phyloP scores from a whole-genome alignment of 2,113 vertebrate species.

The Lampris incognitus region DNA sequence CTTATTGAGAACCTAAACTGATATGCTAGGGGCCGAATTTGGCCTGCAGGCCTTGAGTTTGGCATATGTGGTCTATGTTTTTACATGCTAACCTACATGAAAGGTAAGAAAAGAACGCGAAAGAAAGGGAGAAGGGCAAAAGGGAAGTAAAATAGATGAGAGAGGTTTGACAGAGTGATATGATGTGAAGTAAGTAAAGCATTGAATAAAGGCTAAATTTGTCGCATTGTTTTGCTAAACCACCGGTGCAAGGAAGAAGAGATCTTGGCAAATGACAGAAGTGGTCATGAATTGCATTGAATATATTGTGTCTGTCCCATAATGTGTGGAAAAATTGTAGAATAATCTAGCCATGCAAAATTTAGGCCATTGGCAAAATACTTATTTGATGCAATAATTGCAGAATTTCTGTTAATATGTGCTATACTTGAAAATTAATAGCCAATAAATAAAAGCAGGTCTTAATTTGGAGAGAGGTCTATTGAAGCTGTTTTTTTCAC shows the following conservation, averaged over 20 bases:
- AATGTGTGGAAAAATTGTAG: background rate
- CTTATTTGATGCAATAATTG: background rate
- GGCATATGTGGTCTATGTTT: conserved; percentile 19
- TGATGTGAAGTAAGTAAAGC: conserved; percentile 24
- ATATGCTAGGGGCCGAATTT: too few species aligned
- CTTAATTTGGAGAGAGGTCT: conserved; percentile 53
- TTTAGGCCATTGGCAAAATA: background rate
- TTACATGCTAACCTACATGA: conserved; percentile 38
- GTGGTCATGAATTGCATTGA: conserved; percentile 52
- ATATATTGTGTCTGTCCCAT: conserved; percentile 69
- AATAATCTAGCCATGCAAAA: conserved; percentile 14
- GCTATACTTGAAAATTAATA: conserved; percentile 2
- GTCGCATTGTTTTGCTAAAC: background rate
- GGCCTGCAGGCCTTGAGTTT: too few species aligned
- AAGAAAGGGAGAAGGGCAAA: conserved; percentile 22
- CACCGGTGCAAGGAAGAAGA: conserved; percentile 58
- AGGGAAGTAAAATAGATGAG: conserved; percentile 12
- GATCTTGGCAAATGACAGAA: background rate
- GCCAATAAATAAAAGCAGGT: conserved; percentile 30
- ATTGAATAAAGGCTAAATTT: conserved; percentile 36
- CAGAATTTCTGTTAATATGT: conserved; percentile 21
- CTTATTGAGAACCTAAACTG: too few species aligned
- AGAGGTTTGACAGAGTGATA: conserved; percentile 28
- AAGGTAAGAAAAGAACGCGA: conserved; percentile 23
- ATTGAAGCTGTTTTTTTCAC: conserved; percentile 64